Evolutionary conservation across 2,113 vertebrate genomes (phyloP).

Genomic region (Gymnorhina tibicen): DNA sequence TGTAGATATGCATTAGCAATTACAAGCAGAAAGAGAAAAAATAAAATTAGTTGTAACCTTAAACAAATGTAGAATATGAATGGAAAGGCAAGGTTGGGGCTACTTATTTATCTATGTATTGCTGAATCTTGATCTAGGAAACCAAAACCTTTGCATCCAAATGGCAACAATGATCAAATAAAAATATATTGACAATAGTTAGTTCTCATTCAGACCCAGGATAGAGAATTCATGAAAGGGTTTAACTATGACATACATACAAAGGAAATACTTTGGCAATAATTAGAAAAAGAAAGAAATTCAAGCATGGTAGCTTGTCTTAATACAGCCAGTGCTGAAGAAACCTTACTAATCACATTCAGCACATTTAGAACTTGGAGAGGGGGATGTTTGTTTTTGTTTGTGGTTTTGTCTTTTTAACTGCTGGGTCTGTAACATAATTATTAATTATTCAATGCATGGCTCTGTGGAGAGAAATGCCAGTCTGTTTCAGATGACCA

Average conservation of each 20-base stretch:
- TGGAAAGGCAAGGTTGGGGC: not conserved
- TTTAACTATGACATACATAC: not conserved
- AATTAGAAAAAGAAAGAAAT: not conserved
- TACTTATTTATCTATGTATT: not conserved
- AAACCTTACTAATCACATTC: not conserved
- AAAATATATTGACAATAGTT: not conserved
- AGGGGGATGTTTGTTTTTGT: fast-evolving
- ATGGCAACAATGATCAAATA: not conserved
- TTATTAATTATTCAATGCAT: not conserved
- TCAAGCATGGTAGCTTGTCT: not conserved
- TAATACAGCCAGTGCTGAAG: not conserved
- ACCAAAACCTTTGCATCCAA: not conserved
- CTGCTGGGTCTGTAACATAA: not conserved
- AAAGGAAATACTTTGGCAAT: not conserved
- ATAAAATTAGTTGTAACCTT: not conserved
- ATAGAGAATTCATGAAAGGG: not conserved
- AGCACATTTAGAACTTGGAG: not conserved
- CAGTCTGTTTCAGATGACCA: not conserved
- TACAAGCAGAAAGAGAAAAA: not conserved
- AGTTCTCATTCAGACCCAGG: not conserved
- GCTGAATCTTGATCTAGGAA: not conserved
- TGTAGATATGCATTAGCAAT: not conserved
- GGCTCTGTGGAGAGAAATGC: not conserved
- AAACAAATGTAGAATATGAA: not conserved
- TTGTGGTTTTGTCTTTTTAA: not conserved